Conservation (phyloP, 2,888 invertebrate genomes). For the Mesodorylaimus sp. region DNA sequence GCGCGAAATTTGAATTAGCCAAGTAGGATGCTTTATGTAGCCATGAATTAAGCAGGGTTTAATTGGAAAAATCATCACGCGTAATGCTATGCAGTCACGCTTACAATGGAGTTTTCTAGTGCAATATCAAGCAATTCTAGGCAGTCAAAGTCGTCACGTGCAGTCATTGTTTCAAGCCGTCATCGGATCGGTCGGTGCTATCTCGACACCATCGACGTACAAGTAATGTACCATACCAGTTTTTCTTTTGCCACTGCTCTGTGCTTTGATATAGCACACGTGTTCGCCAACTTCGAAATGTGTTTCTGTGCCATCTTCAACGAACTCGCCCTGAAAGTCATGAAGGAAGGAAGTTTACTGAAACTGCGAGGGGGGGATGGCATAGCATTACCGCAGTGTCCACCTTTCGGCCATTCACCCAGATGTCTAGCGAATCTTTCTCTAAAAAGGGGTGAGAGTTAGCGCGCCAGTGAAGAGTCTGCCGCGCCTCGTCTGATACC, state of each 20-base stretch:
- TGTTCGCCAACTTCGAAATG: conserved; percentile 44
- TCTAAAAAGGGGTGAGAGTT: conserved; percentile 45
- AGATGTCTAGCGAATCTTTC: conserved; percentile 53
- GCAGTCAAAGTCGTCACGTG: too few species aligned
- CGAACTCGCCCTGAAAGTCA: conserved; percentile 53
- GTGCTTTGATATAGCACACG: conserved; percentile 40
- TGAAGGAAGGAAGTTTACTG: conserved; percentile 9
- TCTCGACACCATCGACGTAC: conserved; percentile 36
- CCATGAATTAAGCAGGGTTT: too few species aligned
- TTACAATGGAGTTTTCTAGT: too few species aligned
- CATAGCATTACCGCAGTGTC: conserved; percentile 43
- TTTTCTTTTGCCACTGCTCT: conserved; percentile 41
- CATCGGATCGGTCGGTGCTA: conserved; percentile 13
- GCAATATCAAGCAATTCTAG: too few species aligned
- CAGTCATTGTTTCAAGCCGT: not conserved
- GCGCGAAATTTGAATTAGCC: too few species aligned
- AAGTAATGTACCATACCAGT: conserved; percentile 45
- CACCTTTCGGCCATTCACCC: conserved; percentile 51
- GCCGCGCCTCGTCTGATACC: not conserved
- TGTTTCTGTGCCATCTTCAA: conserved; percentile 65
- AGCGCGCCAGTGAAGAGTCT: not conserved
- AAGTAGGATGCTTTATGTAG: too few species aligned
- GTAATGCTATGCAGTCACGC: too few species aligned
- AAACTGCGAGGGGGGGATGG: not conserved
- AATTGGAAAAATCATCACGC: too few species aligned